These are phyloP conservation scores for Paraplagusia blochii DNA, from an alignment of 2,113 vertebrate genomes.

Conservation along the genomic window DNA sequence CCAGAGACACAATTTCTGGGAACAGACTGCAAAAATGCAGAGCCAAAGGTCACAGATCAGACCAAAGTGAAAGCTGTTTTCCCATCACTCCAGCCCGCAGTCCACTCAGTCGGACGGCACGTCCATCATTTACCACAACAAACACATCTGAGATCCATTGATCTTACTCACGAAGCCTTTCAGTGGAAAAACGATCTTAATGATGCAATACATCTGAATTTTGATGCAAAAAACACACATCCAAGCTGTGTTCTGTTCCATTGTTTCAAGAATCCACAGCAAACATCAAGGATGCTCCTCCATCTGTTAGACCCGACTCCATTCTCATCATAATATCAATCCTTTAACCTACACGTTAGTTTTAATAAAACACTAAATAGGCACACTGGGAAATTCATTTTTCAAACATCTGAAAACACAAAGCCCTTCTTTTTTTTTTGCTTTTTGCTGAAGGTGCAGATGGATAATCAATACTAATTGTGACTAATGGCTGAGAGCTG, in stretches of 20 bases:
- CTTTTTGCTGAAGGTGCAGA: constrained; percentile 13
- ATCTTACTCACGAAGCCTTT: constrained; percentile 46
- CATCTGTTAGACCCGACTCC: constrained; percentile 39
- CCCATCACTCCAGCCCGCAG: constrained; percentile 50
- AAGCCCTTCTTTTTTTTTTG: constrained; percentile 1
- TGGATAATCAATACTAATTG: constrained; percentile 32
- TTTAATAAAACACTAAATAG: constrained; percentile 39
- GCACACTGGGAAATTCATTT: constrained; percentile 29
- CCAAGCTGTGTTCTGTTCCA: constrained; percentile 22
- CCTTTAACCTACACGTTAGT: constrained; percentile 19
- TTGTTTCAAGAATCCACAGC: constrained; percentile 32
- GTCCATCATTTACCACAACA: constrained; percentile 58
- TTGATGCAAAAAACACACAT: constrained; percentile 45
- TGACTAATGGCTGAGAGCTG: constrained; percentile 17
- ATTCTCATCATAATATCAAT: constrained; percentile 25
- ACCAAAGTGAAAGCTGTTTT: constrained; percentile 56
- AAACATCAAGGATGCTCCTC: constrained; percentile 43
- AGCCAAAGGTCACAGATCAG: constrained; percentile 60
- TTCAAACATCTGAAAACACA: constrained; percentile 20
- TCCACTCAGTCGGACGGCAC: constrained; percentile 43
- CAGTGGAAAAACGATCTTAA: constrained; percentile 48
- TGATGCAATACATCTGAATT: constrained; percentile 53
- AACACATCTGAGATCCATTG: constrained; percentile 42
- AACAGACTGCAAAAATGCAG: constrained; percentile 42
- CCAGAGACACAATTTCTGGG: constrained; percentile 57